Conservation (phyloP, 2,888 invertebrate genomes). For the Meliscaeva auricollis region DNA sequence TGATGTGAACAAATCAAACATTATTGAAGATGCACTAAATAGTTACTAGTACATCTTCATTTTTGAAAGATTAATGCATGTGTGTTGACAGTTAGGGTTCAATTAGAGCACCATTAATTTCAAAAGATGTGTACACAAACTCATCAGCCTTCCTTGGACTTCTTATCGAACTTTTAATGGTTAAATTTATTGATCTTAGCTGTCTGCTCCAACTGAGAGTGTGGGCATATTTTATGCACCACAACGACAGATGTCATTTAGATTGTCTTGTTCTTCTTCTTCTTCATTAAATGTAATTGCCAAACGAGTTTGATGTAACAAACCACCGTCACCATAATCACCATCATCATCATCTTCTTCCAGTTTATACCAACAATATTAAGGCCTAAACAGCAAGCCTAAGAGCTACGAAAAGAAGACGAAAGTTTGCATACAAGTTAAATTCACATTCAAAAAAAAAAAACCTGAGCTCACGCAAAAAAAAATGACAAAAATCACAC, state of each 20-base stretch:
- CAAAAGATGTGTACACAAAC: conserved; percentile 24
- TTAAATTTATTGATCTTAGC: conserved; percentile 50
- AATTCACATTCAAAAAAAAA: conserved; percentile 47
- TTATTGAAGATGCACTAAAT: not conserved
- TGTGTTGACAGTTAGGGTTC: not conserved
- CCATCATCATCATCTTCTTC: conserved; percentile 44
- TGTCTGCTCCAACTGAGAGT: conserved; percentile 14
- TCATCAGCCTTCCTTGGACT: conserved; percentile 2
- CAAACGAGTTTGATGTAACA: conserved; percentile 67
- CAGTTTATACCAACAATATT: conserved; percentile 39
- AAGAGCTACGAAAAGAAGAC: conserved; percentile 42
- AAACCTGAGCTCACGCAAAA: conserved; percentile 25
- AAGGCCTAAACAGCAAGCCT: conserved; percentile 1
- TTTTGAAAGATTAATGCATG: conserved; percentile 6
- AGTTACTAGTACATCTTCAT: not conserved
- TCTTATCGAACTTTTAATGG: not conserved
- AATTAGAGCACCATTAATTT: conserved; percentile 22
- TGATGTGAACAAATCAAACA: too few species aligned
- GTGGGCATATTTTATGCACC: conserved; percentile 23
- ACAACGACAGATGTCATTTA: conserved; percentile 68
- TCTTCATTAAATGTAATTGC: conserved; percentile 61
- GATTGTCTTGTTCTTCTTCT: conserved; percentile 58
- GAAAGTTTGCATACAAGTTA: conserved; percentile 66
- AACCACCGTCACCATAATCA: conserved; percentile 39
- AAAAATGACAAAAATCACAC: conserved; percentile 39